Base-by-base conservation (phyloP, 1,140 invertebrate species). In the Drosophila parvula region DNA sequence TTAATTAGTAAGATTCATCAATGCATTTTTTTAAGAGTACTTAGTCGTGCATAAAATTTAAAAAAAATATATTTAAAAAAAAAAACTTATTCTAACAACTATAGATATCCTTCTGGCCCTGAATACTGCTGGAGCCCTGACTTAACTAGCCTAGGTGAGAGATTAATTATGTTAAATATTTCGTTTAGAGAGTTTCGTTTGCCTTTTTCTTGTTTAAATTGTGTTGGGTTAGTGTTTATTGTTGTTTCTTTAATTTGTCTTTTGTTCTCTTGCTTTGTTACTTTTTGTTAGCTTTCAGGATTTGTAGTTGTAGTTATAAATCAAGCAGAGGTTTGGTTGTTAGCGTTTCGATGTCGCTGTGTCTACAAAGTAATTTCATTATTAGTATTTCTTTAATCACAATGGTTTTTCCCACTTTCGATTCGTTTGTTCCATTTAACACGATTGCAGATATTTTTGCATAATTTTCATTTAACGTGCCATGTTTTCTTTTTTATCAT, bases 381-480 rank as follows among this genome's bases (percentile, higher is more conserved):
- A 34, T 55, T 45, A 51, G 61, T 58, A 74, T 82, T 47, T 41
- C 41, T 62, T 76, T 50, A 51, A 51, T 69, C 64, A 69, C 45
- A 65, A 65, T 50, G 64, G 64, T 28, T 65, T 65, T 64, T 65
- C 60, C 61, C 65, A 69, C 60, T 53, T 50, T 50, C 18, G 30
- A 40, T 65, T 53, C 56, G 62, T 18, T 59, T 40, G 43, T 59
- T 61, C 6, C 14, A 22, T 32, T 47, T 53, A 48, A 77, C 50
- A 61, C 64, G 50, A 70, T 64, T 73, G 10, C 59, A 67, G 47
- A 41, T 22, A 11, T 76, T 61, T 64, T 80, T n/a, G n/a, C 44
- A 44, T 69, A 73, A 62, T 61, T 71, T 81, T 75, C 27, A 58
- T 64, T 58, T 11, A 79, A 74, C 83, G 83, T 86, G 83, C 83